Evolutionary conservation across 2,888 invertebrate species (phyloP).

Genomic region (Epinotia demarniana): DNA sequence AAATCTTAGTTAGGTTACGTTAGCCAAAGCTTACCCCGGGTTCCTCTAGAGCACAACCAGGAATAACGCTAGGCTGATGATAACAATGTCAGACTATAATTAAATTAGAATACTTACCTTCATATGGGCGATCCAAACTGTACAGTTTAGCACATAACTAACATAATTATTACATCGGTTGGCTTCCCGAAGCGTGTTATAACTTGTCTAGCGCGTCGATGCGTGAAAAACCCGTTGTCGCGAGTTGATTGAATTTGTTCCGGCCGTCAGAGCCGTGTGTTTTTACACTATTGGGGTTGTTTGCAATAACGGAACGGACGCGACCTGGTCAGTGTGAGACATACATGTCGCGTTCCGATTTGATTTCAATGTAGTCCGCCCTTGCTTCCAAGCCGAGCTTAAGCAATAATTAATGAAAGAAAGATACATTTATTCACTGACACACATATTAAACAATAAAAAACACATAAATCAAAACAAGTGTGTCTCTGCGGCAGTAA

Average conservation of each 20-base stretch:
- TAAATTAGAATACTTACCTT: background rate
- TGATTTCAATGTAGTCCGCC: too few relatives aligned
- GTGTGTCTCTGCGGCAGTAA: too few relatives aligned
- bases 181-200: background rate
- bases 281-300: slow-evolving; percentile 2
- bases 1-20: too few relatives aligned
- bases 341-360: too few relatives aligned
- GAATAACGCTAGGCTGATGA: too few relatives aligned
- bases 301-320: background rate
- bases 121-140: background rate
- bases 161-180: background rate
- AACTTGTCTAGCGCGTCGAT: slow-evolving; percentile 3
- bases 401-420: too few relatives aligned
- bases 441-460: too few relatives aligned
- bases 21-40: too few relatives aligned
- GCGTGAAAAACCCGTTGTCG: slow-evolving; percentile 15
- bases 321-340: background rate
- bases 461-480: too few relatives aligned
- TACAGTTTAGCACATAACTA: background rate
- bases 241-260: slow-evolving; percentile 26
- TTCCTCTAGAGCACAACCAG: too few relatives aligned
- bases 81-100: background rate
- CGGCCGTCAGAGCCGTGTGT: slow-evolving; percentile 4
- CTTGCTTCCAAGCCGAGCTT: too few relatives aligned
- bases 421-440: too few relatives aligned